Evolutionary conservation across 2,113 vertebrate genomes (phyloP).

Genomic region (Panthera tigris): DNA sequence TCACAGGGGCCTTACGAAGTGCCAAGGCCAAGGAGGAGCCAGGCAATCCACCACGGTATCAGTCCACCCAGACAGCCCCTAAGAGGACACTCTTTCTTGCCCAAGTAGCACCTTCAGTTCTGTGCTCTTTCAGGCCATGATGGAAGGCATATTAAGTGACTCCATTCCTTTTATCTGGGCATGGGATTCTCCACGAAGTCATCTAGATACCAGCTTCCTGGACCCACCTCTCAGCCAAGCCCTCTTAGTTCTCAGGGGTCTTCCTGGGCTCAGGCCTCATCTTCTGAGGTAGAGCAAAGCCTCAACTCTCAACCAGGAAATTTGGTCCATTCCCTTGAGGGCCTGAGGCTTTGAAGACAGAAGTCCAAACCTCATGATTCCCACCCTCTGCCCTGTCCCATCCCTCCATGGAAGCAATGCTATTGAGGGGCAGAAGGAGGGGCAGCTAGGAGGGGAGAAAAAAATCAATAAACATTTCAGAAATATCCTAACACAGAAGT

Average conservation of each 20-base stretch:
- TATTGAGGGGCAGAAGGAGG: not conserved
- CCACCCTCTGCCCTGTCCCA: not conserved
- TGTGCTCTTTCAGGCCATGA: not conserved
- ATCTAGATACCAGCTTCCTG: not conserved
- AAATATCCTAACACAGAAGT: not conserved
- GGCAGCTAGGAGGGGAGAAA: not conserved
- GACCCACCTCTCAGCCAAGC: not conserved
- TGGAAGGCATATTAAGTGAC: not conserved
- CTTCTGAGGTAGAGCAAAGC: not conserved
- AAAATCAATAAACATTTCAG: constrained; percentile 12
- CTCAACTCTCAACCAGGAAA: not conserved
- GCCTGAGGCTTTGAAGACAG: not conserved
- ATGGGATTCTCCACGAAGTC: not conserved
- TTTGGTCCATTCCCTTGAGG: not conserved
- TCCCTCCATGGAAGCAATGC: not conserved
- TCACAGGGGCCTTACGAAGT: not conserved
- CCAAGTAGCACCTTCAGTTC: not conserved
- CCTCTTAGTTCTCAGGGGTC: not conserved
- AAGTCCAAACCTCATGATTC: not conserved
- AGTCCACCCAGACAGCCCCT: not conserved
- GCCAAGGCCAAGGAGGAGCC: not conserved
- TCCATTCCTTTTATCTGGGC: not conserved
- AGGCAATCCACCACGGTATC: not conserved
- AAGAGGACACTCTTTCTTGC: not conserved
- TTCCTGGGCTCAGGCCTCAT: not conserved